Percentiles rank a stretch among this genome's conserved stretches.
Evolutionary conservation across 1,140 invertebrate species (phyloP).

Genomic region (Drosophila funebris): DNA sequence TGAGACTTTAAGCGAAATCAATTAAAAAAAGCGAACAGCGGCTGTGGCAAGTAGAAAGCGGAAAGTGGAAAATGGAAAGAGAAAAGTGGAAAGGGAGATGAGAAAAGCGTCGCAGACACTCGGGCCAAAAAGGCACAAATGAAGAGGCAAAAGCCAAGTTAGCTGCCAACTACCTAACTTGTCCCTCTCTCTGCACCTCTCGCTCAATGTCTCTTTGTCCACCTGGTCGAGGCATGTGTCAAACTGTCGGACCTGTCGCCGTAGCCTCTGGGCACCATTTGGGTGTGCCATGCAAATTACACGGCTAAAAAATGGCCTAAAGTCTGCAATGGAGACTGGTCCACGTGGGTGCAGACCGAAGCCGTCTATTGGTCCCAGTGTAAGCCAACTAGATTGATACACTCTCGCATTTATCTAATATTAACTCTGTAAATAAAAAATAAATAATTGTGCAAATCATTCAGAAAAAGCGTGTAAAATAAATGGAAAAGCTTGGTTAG

Average conservation of each 20-base stretch:
- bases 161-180: conserved; percentile 1
- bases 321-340: not conserved
- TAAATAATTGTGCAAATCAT: too few relatives aligned
- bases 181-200: not conserved
- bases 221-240: conserved; percentile 55
- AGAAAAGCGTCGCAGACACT: not conserved
- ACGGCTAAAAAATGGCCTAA: conserved; percentile 60
- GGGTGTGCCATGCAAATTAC: conserved; percentile 70
- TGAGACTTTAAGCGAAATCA: conserved; percentile 80
- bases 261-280: conserved; percentile 36
- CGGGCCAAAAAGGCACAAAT: conserved; percentile 15
- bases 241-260: conserved; percentile 51
- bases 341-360: not conserved
- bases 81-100: not conserved
- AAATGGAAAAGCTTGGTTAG: too few relatives aligned
- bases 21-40: conserved; percentile 62
- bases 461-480: too few relatives aligned
- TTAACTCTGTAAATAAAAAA: too few relatives aligned
- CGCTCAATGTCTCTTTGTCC: not conserved
- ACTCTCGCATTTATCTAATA: not conserved
- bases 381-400: not conserved
- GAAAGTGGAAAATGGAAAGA: not conserved
- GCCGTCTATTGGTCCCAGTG: not conserved
- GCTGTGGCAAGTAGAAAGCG: too few relatives aligned
- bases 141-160: conserved; percentile 37